Base-by-base conservation (phyloP, 1,140 invertebrate genomes). In the Musca domestica region DNA sequence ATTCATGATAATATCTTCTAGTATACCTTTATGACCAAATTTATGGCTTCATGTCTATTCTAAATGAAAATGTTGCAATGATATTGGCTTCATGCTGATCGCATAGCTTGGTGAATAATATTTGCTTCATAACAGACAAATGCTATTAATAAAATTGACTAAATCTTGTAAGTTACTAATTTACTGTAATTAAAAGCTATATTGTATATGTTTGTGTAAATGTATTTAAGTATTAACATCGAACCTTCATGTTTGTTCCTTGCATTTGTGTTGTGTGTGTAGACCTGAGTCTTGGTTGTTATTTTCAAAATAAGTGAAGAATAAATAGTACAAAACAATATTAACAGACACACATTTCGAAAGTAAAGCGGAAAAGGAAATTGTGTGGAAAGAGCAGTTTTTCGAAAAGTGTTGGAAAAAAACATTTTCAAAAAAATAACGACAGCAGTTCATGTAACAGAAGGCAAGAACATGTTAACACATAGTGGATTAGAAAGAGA, bases 261-360 rank as follows among this genome's bases (percentile, higher is more conserved):
- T 54, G 48, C 30, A 66, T 41, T 66, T 54, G 48, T 52, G 56
- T 61, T 30, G 14, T 61, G 56, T 61, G 56, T 61, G 34, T 61
- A 34, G 56, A 61, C 27, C 20, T 61, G 30, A 61, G 15, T 34
- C 56, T 61, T 41, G 6, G 4, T 2, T 61, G 17, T 61, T 41
- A n/a, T n/a, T n/a, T 5, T 27, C n/a, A 54, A 54, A 54, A 22
- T 20, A 22, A 30, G 12, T 51, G 27, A 66, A 25, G n/a, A 66
- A 66, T 30, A 27, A 30, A 54, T 41, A 41, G 6, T 41, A 12
- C 27, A 30, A 4, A 30, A 17, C 15, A 19, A 34, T 10, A 58
- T 14, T 41, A 61, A 61, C n/a, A 61, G 23, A 7, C 19, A 52
- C n/a, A 20, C 49, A 20, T 17, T 54, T 41, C 22, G 17, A 5